Evolutionary conservation across 2,113 vertebrate genomes (phyloP), one percentile per base, ranked within the genome.

Genomic region (Lampris megalopsis): DNA sequence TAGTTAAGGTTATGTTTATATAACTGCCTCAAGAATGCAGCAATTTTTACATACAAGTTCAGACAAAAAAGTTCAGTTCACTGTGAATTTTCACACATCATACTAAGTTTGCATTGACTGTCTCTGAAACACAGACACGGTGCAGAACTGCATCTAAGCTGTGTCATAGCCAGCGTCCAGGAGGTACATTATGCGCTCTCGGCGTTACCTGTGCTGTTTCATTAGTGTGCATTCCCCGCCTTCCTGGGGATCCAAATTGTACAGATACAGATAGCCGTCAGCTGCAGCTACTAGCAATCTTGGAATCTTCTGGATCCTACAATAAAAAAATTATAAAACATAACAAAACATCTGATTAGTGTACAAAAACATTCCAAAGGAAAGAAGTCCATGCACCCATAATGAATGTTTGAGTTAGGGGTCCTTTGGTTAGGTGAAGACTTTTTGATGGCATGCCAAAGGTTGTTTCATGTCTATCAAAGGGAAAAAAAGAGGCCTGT

Each of bases 171-270:
- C 10, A 35, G 9, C 5, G 48, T 40, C 24, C 24, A 24, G 24
- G 24, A 24, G 24, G 24, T 24, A 24, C 24, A 24, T 13, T 68
- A 52, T 50, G 37, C 37, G 49, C 37, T 35, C 36, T 41, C 52
- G 41, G 37, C 63, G 93, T 95, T 89, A 98, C 97, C 96, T 97
- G 95, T 98, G 98, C 93, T 99, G 98, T 80, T 99, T 98, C 96
- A 97, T 99, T 67, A 99, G 92, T 8, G 98, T 97, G 77, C 98
- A 99, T 77, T 99, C 98, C 2, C 98, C 98, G 1, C 98, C 97
- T 43, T 99, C 98, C 68, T 99, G 98, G 38, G 98, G 97, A 86
- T 99, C 98, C 81, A 99, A 88, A 92, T 99, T 99, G 93, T 99
- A 99, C 90, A 99, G 96, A 85, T 99, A 99, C 48, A 99, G 88